Evolutionary conservation across 2,113 vertebrate genomes (phyloP), one percentile per base, ranked within the genome.

Genomic region (Eurystomus gularis): DNA sequence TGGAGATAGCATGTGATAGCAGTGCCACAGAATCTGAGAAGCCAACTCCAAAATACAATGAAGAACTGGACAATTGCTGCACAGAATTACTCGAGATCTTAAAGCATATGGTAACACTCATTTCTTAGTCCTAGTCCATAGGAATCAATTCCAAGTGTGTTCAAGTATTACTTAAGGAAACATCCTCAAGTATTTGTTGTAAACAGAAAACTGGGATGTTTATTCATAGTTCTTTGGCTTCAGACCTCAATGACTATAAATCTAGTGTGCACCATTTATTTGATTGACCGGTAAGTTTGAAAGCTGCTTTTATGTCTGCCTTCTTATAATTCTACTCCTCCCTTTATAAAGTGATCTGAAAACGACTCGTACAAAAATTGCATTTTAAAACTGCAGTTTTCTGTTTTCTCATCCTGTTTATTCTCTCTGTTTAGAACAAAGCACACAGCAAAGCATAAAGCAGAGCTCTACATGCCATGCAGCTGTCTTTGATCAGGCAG

Each of bases 31-130:
- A 71, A 20, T 89, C 70, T 64, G 71, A 86, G 62, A 96, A 94
- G 91, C 14, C 46, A 10, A 18, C 33, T 31, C 92, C n/a, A 24
- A 92, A 94, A 21, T 97, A 96, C 39, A 97, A 96, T 24, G 62
- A 84, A 42, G 98, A 98, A 26, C 98, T 99, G 39, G 98, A 99
- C 57, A 94, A 75, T 0, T 95, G 98, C 70, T 99, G 99, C 72
- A 70, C 84, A 96, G 98, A 98, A 79, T 96, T 99, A 72, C 97
- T 98, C 78, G 91, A 97, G 24, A 93, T 97, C 11, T 80, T 99
- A 23, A 94, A 98, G 44, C 98, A 97, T 78, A 98, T 99, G 99
- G 99, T 99, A 96, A 65, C 40, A 21, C 5, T 78, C 1, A 24
- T 78, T 91, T 88, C 82, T 91, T n/a, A 58, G 1, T 40, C 40